Conservation (phyloP, 2,113 vertebrate species). For the Nettapus auritus region DNA sequence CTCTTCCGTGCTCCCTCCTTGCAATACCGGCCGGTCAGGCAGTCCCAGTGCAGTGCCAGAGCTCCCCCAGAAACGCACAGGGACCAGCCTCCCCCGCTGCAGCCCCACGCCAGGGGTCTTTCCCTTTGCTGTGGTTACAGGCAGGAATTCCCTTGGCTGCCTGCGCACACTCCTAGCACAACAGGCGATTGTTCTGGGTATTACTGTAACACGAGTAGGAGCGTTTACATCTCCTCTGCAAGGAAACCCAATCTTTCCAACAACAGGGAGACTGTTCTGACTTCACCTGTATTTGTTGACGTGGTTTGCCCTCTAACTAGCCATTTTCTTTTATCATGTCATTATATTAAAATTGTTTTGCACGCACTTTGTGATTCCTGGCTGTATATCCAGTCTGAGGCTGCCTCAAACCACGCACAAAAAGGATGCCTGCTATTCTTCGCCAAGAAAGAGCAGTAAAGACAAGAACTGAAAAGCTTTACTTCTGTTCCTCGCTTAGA, state of each 20-base stretch:
- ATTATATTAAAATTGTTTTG: constrained; percentile 40
- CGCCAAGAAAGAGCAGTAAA: constrained; percentile 41
- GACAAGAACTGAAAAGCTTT: constrained; percentile 6
- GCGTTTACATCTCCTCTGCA: not conserved
- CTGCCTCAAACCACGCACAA: constrained; percentile 38
- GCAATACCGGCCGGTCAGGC: accelerated
- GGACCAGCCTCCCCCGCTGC: not conserved
- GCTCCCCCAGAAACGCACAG: not conserved
- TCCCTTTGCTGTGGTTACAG: not conserved
- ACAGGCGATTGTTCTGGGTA: not conserved
- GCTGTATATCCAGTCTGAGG: not conserved
- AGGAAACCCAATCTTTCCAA: not conserved
- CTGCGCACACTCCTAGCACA: not conserved
- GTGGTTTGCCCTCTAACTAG: constrained; percentile 14
- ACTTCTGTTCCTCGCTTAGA: constrained; percentile 9
- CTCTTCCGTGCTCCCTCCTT: not conserved
- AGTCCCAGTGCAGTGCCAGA: not conserved
- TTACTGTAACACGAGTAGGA: not conserved
- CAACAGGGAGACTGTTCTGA: not conserved
- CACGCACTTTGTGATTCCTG: constrained; percentile 11
- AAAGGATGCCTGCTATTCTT: not conserved
- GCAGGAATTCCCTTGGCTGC: not conserved
- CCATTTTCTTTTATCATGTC: constrained; percentile 29
- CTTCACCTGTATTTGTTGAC: not conserved
- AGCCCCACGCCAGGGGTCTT: not conserved